These are phyloP conservation scores for Zoanthus solanderi DNA, from an alignment of 92 coral and sea anemone species.

Conservation along the genomic window DNA sequence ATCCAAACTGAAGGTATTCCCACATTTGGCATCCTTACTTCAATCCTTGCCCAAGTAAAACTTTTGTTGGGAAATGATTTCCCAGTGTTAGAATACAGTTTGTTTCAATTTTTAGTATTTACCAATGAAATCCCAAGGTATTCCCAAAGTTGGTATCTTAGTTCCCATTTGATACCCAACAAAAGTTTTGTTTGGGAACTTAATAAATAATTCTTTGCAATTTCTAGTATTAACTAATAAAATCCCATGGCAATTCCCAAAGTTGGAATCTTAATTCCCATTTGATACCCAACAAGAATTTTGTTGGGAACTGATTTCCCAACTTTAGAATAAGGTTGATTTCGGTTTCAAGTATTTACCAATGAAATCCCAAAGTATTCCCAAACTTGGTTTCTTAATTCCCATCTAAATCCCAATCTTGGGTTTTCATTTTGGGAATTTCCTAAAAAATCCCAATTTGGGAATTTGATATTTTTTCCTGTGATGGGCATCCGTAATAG, in stretches of 20 bases:
- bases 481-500: neutral
- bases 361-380: slow-evolving; percentile 24
- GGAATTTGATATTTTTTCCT: slow-evolving; percentile 57
- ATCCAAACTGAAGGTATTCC: slow-evolving; percentile 2
- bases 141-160: slow-evolving; percentile 3
- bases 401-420: slow-evolving; percentile 33
- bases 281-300: slow-evolving; percentile 9
- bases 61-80: neutral
- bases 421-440: slow-evolving; percentile 52
- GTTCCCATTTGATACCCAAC: slow-evolving; percentile 18
- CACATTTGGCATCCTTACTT: neutral
- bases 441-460: slow-evolving; percentile 42
- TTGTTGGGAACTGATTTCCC: slow-evolving; percentile 18
- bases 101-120: slow-evolving; percentile 1
- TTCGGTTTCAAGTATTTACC: slow-evolving; percentile 21
- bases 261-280: slow-evolving; percentile 22
- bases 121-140: slow-evolving; percentile 28
- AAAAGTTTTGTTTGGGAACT: slow-evolving; percentile 52
- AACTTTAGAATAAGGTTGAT: slow-evolving; percentile 2
- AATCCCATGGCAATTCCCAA: slow-evolving; percentile 11
- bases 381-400: neutral
- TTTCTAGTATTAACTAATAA: slow-evolving; percentile 25
- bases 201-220: neutral
- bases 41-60: slow-evolving; percentile 7
- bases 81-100: slow-evolving; percentile 13